phyloP scores from a whole-genome alignment of 30 jellyfish, hydroid and myxozoan species.

The Cassiopea xamachana region DNA sequence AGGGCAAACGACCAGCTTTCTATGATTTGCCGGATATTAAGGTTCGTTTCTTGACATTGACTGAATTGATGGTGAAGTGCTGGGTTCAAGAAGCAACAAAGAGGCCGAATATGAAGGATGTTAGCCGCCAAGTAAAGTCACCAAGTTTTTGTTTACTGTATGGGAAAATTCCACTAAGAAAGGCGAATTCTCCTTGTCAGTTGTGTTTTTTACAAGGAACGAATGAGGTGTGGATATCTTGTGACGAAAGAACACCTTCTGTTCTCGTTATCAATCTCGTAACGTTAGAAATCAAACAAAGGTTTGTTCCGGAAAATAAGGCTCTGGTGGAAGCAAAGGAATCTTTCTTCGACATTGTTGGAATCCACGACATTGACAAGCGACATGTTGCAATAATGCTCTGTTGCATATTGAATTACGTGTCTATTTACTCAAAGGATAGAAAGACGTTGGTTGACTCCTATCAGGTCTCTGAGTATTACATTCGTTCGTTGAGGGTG shows the following conservation, averaged over 20 bases:
- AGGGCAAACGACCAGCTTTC: slow-evolving; percentile 85
- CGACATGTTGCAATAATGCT: slow-evolving; percentile 77
- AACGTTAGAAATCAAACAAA: slow-evolving; percentile 18
- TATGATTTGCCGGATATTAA: slow-evolving; percentile 52
- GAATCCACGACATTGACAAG: slow-evolving; percentile 58
- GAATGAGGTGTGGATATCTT: slow-evolving; percentile 79
- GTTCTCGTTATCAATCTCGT: too few species aligned
- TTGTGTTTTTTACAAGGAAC: slow-evolving; percentile 60
- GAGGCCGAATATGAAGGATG: slow-evolving; percentile 79
- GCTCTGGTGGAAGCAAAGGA: slow-evolving; percentile 34
- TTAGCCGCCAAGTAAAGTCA: slow-evolving; percentile 43
- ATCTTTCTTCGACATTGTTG: slow-evolving; percentile 17
- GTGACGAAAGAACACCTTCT: slow-evolving; percentile 89
- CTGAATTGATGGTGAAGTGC: slow-evolving; percentile 74
- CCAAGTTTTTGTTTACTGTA: slow-evolving; percentile 72
- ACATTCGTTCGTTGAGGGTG: slow-evolving; percentile 72
- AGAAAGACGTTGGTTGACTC: slow-evolving; percentile 38
- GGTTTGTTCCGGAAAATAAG: slow-evolving; percentile 38
- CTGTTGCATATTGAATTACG: slow-evolving; percentile 72
- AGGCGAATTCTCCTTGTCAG: slow-evolving; percentile 71
- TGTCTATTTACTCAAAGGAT: slow-evolving; percentile 54
- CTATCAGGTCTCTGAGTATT: slow-evolving; percentile 40
- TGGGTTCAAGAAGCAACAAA: slow-evolving; percentile 84
- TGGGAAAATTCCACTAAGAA: slow-evolving; percentile 65
- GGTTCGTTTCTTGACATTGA: slow-evolving; percentile 74